These are phyloP conservation scores for Leptonema lineaticorne DNA, from an alignment of 1,140 invertebrate genomes.

Conservation along the genomic window DNA sequence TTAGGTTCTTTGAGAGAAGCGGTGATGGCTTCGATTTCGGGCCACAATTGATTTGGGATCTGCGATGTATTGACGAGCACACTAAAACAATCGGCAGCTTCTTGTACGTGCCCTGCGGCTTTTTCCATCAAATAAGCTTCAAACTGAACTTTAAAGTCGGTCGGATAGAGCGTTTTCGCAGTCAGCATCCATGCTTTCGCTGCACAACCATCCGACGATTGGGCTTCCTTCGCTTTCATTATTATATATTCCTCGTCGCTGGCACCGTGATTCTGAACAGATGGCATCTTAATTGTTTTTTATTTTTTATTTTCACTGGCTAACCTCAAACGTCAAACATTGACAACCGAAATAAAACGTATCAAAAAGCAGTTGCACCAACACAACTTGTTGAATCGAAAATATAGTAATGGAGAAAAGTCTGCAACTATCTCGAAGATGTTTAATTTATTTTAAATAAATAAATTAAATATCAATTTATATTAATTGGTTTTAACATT, in stretches of 20 bases:
- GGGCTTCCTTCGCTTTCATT: conserved; percentile 68
- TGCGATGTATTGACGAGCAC: conserved; percentile 51
- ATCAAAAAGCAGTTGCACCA: no score
- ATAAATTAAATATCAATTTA: no score
- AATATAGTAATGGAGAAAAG: no score
- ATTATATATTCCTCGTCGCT: conserved; percentile 78
- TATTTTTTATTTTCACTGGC: background rate
- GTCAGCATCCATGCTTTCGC: conserved; percentile 92
- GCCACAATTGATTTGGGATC: conserved; percentile 65
- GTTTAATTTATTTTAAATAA: no score
- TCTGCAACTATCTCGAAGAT: no score
- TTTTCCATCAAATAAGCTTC: conserved; percentile 83
- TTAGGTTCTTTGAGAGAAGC: conserved; percentile 66
- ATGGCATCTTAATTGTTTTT: conserved; percentile 43
- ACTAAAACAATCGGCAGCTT: conserved; percentile 82
- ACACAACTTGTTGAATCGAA: no score
- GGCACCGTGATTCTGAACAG: conserved; percentile 44
- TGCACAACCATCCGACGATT: conserved; percentile 69
- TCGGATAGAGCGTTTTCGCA: conserved; percentile 82
- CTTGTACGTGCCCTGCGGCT: conserved; percentile 72
- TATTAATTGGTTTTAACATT: no score
- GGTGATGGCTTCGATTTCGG: conserved; percentile 78
- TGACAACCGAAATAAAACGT: no score
- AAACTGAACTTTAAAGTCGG: conserved; percentile 83
- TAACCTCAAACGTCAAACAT: background rate